A percentile compares a stretch with the other conserved stretches of the same genome.
phyloP scores from a whole-genome alignment of 2,113 vertebrate genomes.

The Aspidoscelis tigris region DNA sequence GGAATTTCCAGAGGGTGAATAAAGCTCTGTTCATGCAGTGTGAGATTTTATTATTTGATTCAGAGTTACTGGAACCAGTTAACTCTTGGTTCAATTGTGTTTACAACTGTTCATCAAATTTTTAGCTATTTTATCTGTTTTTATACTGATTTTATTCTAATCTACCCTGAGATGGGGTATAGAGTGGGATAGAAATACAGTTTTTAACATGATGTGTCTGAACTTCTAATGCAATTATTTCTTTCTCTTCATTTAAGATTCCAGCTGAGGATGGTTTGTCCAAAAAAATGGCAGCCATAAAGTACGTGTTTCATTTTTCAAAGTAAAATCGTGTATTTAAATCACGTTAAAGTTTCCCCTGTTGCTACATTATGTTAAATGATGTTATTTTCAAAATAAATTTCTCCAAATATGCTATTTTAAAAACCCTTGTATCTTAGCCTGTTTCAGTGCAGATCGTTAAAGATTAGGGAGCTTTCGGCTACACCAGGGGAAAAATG shows the following conservation, averaged over 20 bases:
- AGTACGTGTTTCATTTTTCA: conserved; percentile 76
- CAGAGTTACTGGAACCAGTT: too few relatives aligned
- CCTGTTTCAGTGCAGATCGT: background rate
- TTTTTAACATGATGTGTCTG: too few relatives aligned
- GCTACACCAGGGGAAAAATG: background rate
- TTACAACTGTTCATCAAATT: background rate
- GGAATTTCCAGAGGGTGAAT: too few relatives aligned
- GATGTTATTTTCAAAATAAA: background rate
- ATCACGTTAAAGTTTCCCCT: background rate
- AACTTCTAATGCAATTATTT: conserved; percentile 34
- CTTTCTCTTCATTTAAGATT: conserved; percentile 75
- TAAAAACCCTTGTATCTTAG: background rate
- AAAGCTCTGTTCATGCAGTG: too few relatives aligned
- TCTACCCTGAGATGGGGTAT: too few relatives aligned
- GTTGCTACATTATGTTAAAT: background rate
- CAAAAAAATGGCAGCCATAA: conserved; percentile 88
- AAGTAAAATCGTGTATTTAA: conserved; percentile 8
- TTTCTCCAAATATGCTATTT: background rate
- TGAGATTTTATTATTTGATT: too few relatives aligned
- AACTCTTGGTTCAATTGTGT: background rate
- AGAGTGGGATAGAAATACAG: too few relatives aligned
- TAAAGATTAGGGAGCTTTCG: background rate
- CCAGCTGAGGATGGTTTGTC: conserved; percentile 85
- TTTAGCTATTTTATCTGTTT: too few relatives aligned
- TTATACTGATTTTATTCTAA: too few relatives aligned